These are phyloP conservation scores for Agrochola lychnidis DNA, from an alignment of 2,888 invertebrate genomes.

Conservation along the genomic window DNA sequence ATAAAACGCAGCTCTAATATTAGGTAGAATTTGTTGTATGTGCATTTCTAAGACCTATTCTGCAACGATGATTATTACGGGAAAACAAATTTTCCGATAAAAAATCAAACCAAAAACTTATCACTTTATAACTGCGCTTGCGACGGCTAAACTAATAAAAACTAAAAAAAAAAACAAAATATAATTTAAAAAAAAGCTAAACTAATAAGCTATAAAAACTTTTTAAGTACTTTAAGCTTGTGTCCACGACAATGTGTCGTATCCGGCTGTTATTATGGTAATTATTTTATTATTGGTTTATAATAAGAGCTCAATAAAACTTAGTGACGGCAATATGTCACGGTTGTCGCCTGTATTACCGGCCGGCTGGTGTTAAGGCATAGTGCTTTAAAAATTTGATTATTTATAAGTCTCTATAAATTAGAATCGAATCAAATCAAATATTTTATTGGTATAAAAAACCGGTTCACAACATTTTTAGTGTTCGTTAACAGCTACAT, in stretches of 20 bases:
- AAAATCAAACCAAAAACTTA: background rate
- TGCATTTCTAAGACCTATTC: background rate
- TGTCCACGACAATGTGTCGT: constrained; percentile 68
- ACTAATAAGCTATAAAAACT: background rate
- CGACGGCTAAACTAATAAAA: background rate
- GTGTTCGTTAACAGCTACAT: too few species aligned
- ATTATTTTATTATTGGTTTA: constrained; percentile 81
- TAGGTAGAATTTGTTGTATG: too few species aligned
- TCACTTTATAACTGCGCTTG: background rate
- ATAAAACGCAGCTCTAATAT: too few species aligned
- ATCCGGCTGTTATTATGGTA: constrained; percentile 81
- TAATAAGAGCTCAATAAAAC: constrained; percentile 84
- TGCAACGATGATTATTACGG: background rate
- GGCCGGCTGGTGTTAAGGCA: constrained; percentile 73
- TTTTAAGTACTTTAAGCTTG: constrained; percentile 59
- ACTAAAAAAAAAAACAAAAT: too few species aligned
- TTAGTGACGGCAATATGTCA: constrained; percentile 82
- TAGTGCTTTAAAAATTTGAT: background rate
- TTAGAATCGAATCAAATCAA: too few species aligned
- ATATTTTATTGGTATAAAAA: too few species aligned
- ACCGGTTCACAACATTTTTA: too few species aligned
- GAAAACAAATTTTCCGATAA: background rate
- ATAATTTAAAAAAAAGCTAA: too few species aligned
- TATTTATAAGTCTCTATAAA: background rate
- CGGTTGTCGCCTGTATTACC: constrained; percentile 76